phyloP scores from a whole-genome alignment of 2,113 vertebrate species.

The Heliornis fulica region DNA sequence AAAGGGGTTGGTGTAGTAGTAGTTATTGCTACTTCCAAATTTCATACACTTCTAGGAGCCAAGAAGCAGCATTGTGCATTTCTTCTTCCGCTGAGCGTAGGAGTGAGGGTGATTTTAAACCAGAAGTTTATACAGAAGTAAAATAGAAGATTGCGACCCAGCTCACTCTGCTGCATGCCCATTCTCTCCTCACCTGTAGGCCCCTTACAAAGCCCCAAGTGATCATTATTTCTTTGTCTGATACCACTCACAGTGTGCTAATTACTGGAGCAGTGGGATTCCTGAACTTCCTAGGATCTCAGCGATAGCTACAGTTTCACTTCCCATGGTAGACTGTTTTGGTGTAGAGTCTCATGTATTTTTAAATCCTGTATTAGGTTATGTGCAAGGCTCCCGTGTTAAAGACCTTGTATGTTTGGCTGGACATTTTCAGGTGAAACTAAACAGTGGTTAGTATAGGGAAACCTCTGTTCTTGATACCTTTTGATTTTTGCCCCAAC shows the following conservation, averaged over 20 bases:
- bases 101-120: background rate
- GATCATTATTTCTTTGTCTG: background rate
- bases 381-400: background rate
- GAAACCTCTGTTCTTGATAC: background rate
- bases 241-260: background rate
- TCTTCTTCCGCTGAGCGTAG: background rate
- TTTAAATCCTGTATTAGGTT: background rate
- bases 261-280: background rate
- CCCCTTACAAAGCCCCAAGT: accelerated
- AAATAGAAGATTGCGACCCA: background rate
- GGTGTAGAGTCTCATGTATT: background rate
- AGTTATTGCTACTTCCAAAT: background rate
- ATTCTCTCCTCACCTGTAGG: background rate
- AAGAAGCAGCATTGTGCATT: background rate
- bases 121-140: background rate
- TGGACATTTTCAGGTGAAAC: background rate
- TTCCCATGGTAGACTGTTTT: background rate
- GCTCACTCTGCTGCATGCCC: background rate
- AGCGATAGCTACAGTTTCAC: background rate
- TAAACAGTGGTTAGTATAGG: background rate
- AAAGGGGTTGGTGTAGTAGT: background rate
- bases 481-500: too few relatives aligned
- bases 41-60: background rate
- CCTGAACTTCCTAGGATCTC: background rate
- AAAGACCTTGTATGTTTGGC: background rate